Percentiles rank a stretch among this genome's conserved stretches.
Evolutionary conservation across 2,888 invertebrate genomes (phyloP).

Genomic region (Tiliacea citrago): DNA sequence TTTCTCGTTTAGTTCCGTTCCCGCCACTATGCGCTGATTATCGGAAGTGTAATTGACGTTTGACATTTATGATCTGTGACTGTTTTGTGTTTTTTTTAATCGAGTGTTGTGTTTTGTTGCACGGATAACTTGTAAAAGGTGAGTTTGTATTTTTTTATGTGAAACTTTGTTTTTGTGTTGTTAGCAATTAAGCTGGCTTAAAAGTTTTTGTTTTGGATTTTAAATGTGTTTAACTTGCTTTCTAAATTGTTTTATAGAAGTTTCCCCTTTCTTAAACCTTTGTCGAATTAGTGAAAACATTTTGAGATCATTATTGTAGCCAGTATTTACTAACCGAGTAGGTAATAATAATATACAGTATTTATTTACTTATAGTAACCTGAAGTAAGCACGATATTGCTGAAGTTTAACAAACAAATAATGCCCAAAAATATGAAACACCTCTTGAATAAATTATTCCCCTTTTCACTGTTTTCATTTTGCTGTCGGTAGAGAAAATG

Average conservation of each 20-base stretch:
- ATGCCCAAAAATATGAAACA: not conserved
- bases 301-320: not conserved
- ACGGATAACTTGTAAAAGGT: conserved; percentile 63
- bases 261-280: not conserved
- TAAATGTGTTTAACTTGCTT: not conserved
- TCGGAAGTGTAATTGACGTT: conserved; percentile 71
- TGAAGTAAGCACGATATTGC: not conserved
- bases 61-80: conserved; percentile 68
- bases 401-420: too few relatives aligned
- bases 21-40: conserved; percentile 66
- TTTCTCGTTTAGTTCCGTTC: conserved; percentile 61
- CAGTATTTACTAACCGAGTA: not conserved
- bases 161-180: conserved; percentile 34
- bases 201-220: conserved; percentile 1
- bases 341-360: not conserved
- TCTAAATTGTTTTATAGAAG: not conserved
- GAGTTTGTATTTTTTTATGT: conserved; percentile 33
- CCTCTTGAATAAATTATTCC: not conserved
- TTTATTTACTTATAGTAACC: not conserved
- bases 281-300: not conserved
- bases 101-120: conserved; percentile 60
- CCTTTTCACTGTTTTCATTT: conserved; percentile 13
- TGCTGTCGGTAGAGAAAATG: not conserved
- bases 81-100: conserved; percentile 63
- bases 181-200: conserved; percentile 9